phyloP scores from a whole-genome alignment of 2,797 vertebrate genomes.

The Hemitrygon akajei region DNA sequence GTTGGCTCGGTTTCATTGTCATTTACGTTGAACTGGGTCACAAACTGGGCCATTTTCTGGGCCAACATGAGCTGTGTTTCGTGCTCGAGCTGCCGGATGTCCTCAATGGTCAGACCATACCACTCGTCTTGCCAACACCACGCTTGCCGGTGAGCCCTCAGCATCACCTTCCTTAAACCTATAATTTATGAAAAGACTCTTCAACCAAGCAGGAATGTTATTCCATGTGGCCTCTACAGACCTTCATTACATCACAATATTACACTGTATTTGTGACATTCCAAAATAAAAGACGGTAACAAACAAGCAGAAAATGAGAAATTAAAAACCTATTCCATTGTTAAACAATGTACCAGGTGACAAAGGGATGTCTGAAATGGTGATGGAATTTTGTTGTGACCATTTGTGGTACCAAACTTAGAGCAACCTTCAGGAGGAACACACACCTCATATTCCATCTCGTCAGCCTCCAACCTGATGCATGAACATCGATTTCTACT shows the following conservation, averaged over 20 bases:
- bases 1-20: conserved; percentile 67
- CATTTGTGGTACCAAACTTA: background rate
- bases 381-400: background rate
- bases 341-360: background rate
- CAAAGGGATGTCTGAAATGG: background rate
- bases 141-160: conserved; percentile 89
- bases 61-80: conserved; percentile 89
- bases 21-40: conserved; percentile 79
- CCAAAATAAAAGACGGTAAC: too few relatives aligned
- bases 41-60: conserved; percentile 94
- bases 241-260: too few relatives aligned
- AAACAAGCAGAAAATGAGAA: background rate
- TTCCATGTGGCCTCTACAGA: background rate
- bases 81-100: conserved; percentile 88
- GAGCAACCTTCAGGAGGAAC: background rate
- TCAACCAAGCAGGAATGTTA: background rate
- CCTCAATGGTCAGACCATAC: conserved; percentile 90
- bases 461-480: too few relatives aligned
- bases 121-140: conserved; percentile 99
- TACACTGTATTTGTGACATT: background rate
- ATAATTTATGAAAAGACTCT: conserved; percentile 37
- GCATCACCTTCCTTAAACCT: conserved; percentile 95
- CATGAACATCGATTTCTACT: too few relatives aligned
- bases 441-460: background rate
- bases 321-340: background rate